Evolutionary conservation across 1,140 invertebrate genomes (phyloP).

Genomic region (Neoseiulus cucumeris): DNA sequence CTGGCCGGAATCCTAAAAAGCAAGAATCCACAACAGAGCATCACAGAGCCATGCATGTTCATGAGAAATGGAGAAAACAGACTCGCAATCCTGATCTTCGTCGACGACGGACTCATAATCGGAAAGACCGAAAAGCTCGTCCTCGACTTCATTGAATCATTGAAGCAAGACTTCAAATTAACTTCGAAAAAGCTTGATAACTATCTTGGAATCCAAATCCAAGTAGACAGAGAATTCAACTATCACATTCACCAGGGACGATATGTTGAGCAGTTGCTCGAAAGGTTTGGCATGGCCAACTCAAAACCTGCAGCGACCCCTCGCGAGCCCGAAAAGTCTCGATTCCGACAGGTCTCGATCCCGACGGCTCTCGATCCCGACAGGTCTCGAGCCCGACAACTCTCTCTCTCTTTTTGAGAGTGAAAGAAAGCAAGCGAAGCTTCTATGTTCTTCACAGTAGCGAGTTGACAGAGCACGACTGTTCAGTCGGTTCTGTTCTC

Average conservation of each 20-base stretch:
- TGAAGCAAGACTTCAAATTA: slow-evolving; percentile 20
- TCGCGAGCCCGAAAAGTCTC: too few species aligned
- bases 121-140: slow-evolving; percentile 16
- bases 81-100: slow-evolving; percentile 13
- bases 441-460: too few species aligned
- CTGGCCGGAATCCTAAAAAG: not conserved
- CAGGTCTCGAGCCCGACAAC: too few species aligned
- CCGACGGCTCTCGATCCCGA: too few species aligned
- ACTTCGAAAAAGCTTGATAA: not conserved
- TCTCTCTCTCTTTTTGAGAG: too few species aligned
- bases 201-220: slow-evolving; percentile 14
- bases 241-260: slow-evolving; percentile 13
- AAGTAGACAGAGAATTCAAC: not conserved
- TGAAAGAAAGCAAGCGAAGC: too few species aligned
- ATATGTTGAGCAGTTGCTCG: slow-evolving; percentile 14
- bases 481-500: too few species aligned
- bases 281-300: slow-evolving; percentile 23
- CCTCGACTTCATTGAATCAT: slow-evolving; percentile 6
- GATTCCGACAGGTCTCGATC: too few species aligned
- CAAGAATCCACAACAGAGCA: too few species aligned
- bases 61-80: not conserved
- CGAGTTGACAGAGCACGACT: too few species aligned
- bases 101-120: slow-evolving; percentile 15
- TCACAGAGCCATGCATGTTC: slow-evolving; percentile 9
- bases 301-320: slow-evolving; percentile 21